Evolutionary conservation across 1,140 invertebrate species (phyloP), one percentile per base, ranked within the genome.

Genomic region (Parapsyche elsis): DNA sequence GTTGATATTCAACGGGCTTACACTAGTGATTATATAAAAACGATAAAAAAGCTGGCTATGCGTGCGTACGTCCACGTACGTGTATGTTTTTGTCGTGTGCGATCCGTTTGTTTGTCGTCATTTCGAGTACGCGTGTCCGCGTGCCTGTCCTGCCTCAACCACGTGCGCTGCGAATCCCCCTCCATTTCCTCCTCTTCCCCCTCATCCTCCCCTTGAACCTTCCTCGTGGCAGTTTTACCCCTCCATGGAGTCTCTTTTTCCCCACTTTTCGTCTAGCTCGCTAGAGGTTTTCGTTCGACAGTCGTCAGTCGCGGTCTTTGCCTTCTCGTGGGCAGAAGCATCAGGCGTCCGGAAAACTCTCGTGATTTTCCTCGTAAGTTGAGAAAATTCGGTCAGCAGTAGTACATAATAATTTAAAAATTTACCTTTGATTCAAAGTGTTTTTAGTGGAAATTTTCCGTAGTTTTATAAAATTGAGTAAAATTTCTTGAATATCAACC

Each of bases 111-210:
- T n/a, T n/a, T n/a, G n/a, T n/a, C n/a, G n/a, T n/a, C n/a, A n/a
- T 16, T 7, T 19, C 5, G 21, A 9, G 57, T 9, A 9, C 57
- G 1, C 57, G 7, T n/a, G 26, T 75, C 26, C 71, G 71, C 44
- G 46, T 26, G 46, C 71, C 46, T 46, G 67, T 30, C 71, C 71
- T 57, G 71, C 44, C 71, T 16, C 71, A 46, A 75, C 71, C 44
- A 23, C 71, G 44, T 57, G 71, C 71, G 44, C 2, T 30, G 46
- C n/a, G 5, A n/a, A 14, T 49, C 9, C 44, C 71, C 19, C 38
- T n/a, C 67, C 26, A 14, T 49, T 4, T n/a, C 71, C 19, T n/a
- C 4, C 67, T 10, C 61, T 23, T 1, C 19, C 61, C 10, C 23
- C 67, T 14, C 24, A 10, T 16, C 21, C 26, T 30, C 21, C 12